phyloP scores from a whole-genome alignment of 2,113 vertebrate genomes.

The Gallinago media region DNA sequence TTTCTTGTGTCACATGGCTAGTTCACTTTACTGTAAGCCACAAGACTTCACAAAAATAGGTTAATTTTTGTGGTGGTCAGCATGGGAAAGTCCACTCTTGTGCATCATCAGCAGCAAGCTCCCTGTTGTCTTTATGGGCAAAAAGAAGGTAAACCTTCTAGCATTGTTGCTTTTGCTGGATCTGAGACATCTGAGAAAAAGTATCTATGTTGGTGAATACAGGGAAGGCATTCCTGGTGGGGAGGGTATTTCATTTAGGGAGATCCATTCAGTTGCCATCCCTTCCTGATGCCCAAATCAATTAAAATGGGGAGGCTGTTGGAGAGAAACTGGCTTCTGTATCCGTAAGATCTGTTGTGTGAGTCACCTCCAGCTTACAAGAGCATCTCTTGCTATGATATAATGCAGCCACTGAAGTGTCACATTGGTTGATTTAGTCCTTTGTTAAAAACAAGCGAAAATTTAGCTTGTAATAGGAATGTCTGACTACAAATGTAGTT shows the following conservation, averaged over 20 bases:
- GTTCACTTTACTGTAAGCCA: neutral
- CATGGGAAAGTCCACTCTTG: neutral
- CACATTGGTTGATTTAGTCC: neutral
- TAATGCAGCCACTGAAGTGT: neutral
- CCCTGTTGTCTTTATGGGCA: neutral
- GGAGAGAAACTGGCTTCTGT: neutral
- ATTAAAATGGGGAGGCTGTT: neutral
- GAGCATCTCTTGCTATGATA: neutral
- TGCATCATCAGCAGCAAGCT: neutral
- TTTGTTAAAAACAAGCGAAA: neutral
- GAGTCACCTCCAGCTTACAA: neutral
- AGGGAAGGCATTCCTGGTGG: neutral
- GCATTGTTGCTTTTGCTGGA: neutral
- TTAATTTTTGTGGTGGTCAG: neutral
- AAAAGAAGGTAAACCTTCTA: neutral
- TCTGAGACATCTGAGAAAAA: neutral
- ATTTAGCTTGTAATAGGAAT: neutral
- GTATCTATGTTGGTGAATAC: neutral
- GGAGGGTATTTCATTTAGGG: neutral
- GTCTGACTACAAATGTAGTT: neutral
- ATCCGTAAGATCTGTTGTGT: neutral
- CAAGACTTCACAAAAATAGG: neutral
- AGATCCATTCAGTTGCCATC: neutral
- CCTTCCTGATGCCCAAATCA: neutral
- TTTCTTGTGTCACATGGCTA: neutral